Base-by-base conservation (phyloP, 2,888 invertebrate species). In the Acronicta aceris region DNA sequence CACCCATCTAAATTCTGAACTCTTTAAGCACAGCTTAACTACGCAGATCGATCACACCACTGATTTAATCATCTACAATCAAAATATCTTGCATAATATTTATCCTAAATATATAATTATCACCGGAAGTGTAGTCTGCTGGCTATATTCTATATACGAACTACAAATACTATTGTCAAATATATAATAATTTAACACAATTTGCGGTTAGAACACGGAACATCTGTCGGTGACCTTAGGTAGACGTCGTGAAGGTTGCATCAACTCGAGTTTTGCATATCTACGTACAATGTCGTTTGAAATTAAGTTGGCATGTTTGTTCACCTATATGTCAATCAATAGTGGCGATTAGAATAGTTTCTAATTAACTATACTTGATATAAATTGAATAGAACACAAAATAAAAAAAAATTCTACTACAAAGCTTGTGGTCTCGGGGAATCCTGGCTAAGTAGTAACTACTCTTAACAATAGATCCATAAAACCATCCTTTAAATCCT, bases 131-230 rank as follows among this genome's bases (percentile, higher is more conserved):
- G 10, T 0, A 36, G 38, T 5, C 13, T 38, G 38, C 38, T 38
- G n/a, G 13, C 12, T 38, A 5, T 38, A 38, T 8, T 38, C 0
- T 1, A n/a, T 38, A 5, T 2, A n/a, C 13, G 3, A 38, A n/a
- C 12, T 36, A 38, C 38, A 38, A 38, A 38, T 38, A n/a, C 38
- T 38, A 38, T 71, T 60, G 60, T 46, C 70, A 69, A 67, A 43
- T 52, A 55, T 45, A 33, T 40, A 21, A 55, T 59, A 71, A 45
- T 61, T 70, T 70, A 71, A 54, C 69, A 70, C 71, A n/a, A 9
- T 57, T 48, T 65, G 51, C 54, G 70, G 65, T 68, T 70, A 48
- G 53, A 62, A 71, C 55, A 27, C 76, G 76, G 77, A 77, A 77
- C 62, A 55, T 38, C 33, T 5, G 48, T 46, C 46, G 15, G 46